Evolutionary conservation across 2,797 vertebrate genomes (phyloP).

Genomic region (Pantherophis vulpinus): DNA sequence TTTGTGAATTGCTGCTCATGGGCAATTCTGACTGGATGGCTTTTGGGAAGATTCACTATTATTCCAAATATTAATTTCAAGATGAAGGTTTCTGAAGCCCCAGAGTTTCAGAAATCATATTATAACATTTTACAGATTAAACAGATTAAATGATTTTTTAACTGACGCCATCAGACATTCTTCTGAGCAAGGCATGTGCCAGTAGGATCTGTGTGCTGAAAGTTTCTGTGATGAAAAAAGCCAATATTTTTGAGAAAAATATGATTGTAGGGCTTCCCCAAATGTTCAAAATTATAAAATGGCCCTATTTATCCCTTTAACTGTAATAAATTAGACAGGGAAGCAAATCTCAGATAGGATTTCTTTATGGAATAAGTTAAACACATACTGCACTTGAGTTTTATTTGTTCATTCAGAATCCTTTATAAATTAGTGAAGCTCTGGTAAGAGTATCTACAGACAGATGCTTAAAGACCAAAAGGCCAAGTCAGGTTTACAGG

Average conservation of each 20-base stretch:
- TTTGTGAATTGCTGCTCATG: neutral
- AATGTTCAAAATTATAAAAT: neutral
- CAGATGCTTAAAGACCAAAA: too few relatives aligned
- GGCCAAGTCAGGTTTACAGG: too few relatives aligned
- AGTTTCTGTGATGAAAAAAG: neutral
- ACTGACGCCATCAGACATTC: neutral
- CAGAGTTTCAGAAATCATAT: neutral
- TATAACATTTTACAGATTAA: neutral
- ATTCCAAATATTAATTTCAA: neutral
- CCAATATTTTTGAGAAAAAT: neutral
- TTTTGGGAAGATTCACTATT: neutral
- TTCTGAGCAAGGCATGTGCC: neutral
- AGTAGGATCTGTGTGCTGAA: neutral
- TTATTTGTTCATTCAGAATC: constrained; percentile 5
- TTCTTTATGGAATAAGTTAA: neutral
- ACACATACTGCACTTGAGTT: neutral
- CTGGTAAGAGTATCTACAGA: too few relatives aligned
- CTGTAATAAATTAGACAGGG: neutral
- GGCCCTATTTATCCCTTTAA: neutral
- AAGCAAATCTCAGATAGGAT: neutral
- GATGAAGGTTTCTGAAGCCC: neutral
- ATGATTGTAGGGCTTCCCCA: neutral
- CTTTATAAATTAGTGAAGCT: too few relatives aligned
- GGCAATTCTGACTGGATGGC: neutral
- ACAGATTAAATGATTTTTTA: neutral